These are phyloP conservation scores for Drosophila mayaguana DNA, from an alignment of 2,888 invertebrate species.

Conservation along the genomic window DNA sequence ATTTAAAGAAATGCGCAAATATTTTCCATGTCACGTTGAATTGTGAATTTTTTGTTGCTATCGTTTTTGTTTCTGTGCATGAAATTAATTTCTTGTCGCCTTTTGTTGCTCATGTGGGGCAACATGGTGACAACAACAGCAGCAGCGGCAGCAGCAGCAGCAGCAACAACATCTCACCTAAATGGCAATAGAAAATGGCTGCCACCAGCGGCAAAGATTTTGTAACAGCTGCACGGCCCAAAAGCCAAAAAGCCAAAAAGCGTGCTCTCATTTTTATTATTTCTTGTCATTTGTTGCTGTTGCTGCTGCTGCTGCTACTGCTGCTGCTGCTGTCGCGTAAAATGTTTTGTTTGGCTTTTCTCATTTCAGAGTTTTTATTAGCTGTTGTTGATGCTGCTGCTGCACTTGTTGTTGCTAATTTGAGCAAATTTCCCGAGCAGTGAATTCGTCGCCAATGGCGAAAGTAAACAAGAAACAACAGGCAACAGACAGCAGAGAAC, in stretches of 20 bases:
- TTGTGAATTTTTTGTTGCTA: conserved; percentile 67
- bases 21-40: conserved; percentile 80
- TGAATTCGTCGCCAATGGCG: conserved; percentile 54
- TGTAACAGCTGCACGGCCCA: conserved; percentile 75
- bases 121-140: conserved; percentile 57
- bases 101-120: conserved; percentile 75
- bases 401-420: conserved; percentile 66
- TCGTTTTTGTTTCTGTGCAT: conserved; percentile 61
- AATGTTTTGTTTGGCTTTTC: conserved; percentile 72
- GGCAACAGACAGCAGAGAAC: conserved; percentile 24
- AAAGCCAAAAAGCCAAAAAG: conserved; percentile 73
- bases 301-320: conserved; percentile 6
- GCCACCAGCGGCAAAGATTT: conserved; percentile 73
- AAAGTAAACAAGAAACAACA: conserved; percentile 64
- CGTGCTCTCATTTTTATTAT: conserved; percentile 75
- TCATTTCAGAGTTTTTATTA: conserved; percentile 66
- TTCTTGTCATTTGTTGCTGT: conserved; percentile 45
- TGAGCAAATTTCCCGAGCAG: conserved; percentile 71
- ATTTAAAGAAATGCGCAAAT: conserved; percentile 56
- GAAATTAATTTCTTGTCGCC: conserved; percentile 80
- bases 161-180: conserved; percentile 69
- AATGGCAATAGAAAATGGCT: conserved; percentile 79
- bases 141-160: conserved; percentile 23
- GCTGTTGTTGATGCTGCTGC: conserved; percentile 37
- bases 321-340: conserved; percentile 45